Evolutionary conservation across 2,113 vertebrate species (phyloP).

Genomic region (Datnioides undecimradiatus): DNA sequence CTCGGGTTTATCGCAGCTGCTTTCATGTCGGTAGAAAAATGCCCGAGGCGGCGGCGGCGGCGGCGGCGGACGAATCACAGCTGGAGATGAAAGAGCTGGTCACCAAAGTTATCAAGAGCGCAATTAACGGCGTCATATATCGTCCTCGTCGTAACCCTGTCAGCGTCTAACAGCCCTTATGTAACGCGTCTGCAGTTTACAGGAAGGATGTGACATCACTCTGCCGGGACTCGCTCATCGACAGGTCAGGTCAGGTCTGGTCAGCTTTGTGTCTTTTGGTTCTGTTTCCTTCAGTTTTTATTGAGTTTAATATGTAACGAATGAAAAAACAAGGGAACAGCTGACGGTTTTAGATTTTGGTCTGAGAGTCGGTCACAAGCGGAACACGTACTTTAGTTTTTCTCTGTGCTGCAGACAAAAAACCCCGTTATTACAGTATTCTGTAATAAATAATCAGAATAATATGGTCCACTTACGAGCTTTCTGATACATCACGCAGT

Average conservation of each 20-base stretch:
- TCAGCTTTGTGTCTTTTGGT: slow-evolving; percentile 16
- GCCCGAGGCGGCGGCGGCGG: neutral
- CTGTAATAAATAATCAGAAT: no score
- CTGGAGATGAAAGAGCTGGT: slow-evolving; percentile 11
- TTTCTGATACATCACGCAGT: neutral
- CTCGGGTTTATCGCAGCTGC: slow-evolving; percentile 11
- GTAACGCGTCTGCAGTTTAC: slow-evolving; percentile 35
- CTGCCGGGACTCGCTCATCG: neutral
- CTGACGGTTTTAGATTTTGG: neutral
- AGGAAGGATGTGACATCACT: slow-evolving; percentile 23
- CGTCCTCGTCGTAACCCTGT: slow-evolving; percentile 26
- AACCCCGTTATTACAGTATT: no score
- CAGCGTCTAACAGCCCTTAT: slow-evolving; percentile 46
- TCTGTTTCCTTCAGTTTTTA: slow-evolving; percentile 7
- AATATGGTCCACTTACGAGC: neutral
- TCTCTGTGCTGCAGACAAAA: neutral
- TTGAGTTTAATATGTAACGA: no score
- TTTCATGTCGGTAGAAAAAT: slow-evolving; percentile 19
- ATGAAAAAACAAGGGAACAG: no score
- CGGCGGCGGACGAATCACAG: neutral
- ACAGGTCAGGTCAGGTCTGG: neutral
- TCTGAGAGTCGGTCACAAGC: neutral
- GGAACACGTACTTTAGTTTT: neutral
- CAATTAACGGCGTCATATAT: slow-evolving; percentile 43
- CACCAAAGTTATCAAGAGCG: slow-evolving; percentile 34